Evolutionary conservation across 1,140 invertebrate species (phyloP).

Genomic region (Dreissena rostriformis): DNA sequence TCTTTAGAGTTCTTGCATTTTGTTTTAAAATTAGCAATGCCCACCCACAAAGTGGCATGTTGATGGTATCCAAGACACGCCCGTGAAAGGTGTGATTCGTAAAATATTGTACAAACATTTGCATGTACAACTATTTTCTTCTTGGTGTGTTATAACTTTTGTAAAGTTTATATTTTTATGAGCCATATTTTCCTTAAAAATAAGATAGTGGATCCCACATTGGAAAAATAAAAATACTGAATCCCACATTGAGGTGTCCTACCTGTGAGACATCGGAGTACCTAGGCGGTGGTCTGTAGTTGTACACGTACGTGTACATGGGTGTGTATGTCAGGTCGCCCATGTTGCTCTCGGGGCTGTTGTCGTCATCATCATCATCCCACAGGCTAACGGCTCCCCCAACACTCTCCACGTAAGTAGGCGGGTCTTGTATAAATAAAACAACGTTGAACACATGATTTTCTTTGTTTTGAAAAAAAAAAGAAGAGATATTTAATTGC

Average conservation of each 20-base stretch:
- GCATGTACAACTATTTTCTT: too few species aligned
- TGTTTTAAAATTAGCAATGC: too few species aligned
- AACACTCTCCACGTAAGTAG: constrained; percentile 83
- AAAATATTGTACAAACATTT: too few species aligned
- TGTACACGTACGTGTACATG: constrained; percentile 82
- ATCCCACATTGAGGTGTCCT: neutral
- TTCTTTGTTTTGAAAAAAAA: neutral
- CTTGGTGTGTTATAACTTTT: too few species aligned
- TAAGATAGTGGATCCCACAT: too few species aligned
- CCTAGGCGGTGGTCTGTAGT: constrained; percentile 81
- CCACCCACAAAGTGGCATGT: too few species aligned
- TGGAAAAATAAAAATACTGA: too few species aligned
- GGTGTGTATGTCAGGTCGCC: constrained; percentile 81
- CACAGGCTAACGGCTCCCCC: constrained; percentile 81
- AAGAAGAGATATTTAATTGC: neutral
- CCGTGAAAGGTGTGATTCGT: too few species aligned
- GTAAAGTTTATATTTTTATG: too few species aligned
- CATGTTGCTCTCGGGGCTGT: constrained; percentile 75
- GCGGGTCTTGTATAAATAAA: constrained; percentile 76
- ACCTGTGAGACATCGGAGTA: constrained; percentile 75
- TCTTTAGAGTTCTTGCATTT: too few species aligned
- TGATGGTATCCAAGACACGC: too few species aligned
- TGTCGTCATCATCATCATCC: constrained; percentile 80
- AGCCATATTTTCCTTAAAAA: too few species aligned
- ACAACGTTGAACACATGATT: neutral